Conservation (phyloP, 2,113 vertebrate species). For the Formicarius rufipectus region DNA sequence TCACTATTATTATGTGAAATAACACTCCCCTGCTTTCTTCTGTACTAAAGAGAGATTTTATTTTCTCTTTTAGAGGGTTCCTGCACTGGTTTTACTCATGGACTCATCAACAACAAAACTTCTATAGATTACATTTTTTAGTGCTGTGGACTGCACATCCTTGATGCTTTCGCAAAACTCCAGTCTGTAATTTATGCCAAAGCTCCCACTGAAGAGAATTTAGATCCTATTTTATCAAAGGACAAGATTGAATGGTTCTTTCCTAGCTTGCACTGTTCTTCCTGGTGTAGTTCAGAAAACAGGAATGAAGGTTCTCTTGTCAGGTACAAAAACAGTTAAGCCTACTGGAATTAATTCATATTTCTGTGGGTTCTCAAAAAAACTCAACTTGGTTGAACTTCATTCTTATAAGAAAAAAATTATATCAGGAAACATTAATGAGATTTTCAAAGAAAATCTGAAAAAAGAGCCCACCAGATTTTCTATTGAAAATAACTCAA, state of each 20-base stretch:
- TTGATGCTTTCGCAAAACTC: background rate
- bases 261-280: background rate
- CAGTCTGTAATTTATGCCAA: background rate
- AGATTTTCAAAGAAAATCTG: background rate
- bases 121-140: background rate
- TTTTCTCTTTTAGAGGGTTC: background rate
- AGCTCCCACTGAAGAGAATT: background rate
- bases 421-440: background rate
- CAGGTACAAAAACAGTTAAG: background rate
- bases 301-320: background rate
- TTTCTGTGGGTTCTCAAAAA: background rate
- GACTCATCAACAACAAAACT: background rate
- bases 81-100: background rate
- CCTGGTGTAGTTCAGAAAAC: background rate
- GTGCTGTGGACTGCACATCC: background rate
- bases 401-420: background rate
- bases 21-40: background rate
- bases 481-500: background rate
- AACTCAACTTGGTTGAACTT: background rate
- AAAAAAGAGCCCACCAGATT: accelerated
- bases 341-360: background rate
- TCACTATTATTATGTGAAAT: background rate
- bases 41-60: background rate
- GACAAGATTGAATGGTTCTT: background rate
- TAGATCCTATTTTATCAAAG: background rate